Evolutionary conservation across 2,888 invertebrate genomes (phyloP).

Genomic region (Chymomyza procnemis): DNA sequence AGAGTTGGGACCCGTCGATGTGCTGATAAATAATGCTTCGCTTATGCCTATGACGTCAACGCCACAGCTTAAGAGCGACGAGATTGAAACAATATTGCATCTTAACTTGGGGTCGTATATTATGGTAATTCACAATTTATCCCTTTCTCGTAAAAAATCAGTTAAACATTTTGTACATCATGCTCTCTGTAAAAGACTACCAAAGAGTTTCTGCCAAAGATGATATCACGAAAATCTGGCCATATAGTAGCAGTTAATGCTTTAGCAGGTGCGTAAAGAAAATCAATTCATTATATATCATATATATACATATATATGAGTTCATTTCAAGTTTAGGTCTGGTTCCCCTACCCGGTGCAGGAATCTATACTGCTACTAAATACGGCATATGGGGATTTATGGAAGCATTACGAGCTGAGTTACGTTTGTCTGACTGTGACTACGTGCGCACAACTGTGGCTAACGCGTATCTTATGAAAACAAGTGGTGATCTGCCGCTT

Average conservation of each 20-base stretch:
- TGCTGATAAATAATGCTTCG: conserved; percentile 79
- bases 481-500: conserved; percentile 76
- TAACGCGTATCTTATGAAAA: conserved; percentile 79
- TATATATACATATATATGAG: fast-evolving
- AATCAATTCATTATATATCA: not conserved
- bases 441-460: conserved; percentile 76
- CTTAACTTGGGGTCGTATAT: conserved; percentile 79
- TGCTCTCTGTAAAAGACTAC: conserved; percentile 70
- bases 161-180: not conserved
- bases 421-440: conserved; percentile 76
- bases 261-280: conserved; percentile 71
- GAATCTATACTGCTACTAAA: conserved; percentile 79
- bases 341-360: conserved; percentile 74
- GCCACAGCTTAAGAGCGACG: conserved; percentile 75
- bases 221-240: conserved; percentile 78
- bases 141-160: not conserved
- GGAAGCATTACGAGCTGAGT: conserved; percentile 76
- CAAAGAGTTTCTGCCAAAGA: conserved; percentile 78
- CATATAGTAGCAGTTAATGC: conserved; percentile 79
- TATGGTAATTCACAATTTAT: conserved; percentile 68
- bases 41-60: conserved; percentile 77
- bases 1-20: conserved; percentile 78
- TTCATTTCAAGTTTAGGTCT: conserved; percentile 59
- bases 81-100: conserved; percentile 77
- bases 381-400: conserved; percentile 79